Evolutionary conservation across 2,797 vertebrate genomes (phyloP).

Genomic region (Rhinogobio ventralis): DNA sequence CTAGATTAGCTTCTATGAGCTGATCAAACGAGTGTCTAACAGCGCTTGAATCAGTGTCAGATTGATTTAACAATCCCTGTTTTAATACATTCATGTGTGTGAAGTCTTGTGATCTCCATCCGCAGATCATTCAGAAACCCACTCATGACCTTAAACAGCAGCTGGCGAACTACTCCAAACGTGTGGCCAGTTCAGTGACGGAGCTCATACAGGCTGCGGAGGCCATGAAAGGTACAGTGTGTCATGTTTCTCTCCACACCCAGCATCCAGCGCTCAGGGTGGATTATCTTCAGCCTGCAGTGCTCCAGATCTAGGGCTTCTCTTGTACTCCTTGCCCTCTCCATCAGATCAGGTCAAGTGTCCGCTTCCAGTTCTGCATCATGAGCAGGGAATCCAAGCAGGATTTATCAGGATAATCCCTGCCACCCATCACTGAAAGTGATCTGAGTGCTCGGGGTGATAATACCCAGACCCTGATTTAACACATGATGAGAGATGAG

Average conservation of each 20-base stretch:
- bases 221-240: conserved; percentile 87
- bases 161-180: conserved; percentile 84
- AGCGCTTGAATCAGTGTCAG: background rate
- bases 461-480: conserved; percentile 55
- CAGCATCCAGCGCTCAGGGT: too few species aligned
- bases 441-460: conserved; percentile 30
- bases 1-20: background rate
- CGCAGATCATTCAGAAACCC: conserved; percentile 86
- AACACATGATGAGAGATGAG: conserved; percentile 45
- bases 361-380: conserved; percentile 22
- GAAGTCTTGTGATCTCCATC: conserved; percentile 13
- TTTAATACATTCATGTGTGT: background rate
- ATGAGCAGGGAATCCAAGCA: conserved; percentile 2
- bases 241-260: conserved; percentile 2
- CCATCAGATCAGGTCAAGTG: conserved; percentile 21
- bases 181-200: conserved; percentile 86
- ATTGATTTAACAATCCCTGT: background rate
- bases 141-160: conserved; percentile 87
- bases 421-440: conserved; percentile 37
- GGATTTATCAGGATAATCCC: conserved; percentile 27
- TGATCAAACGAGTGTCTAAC: background rate
- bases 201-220: conserved; percentile 91
- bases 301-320: conserved; percentile 19
- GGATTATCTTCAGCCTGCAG: background rate
- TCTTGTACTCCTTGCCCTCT: conserved; percentile 28